Evolutionary conservation across 2,888 invertebrate species (phyloP).

Genomic region (Philonicus albiceps): DNA sequence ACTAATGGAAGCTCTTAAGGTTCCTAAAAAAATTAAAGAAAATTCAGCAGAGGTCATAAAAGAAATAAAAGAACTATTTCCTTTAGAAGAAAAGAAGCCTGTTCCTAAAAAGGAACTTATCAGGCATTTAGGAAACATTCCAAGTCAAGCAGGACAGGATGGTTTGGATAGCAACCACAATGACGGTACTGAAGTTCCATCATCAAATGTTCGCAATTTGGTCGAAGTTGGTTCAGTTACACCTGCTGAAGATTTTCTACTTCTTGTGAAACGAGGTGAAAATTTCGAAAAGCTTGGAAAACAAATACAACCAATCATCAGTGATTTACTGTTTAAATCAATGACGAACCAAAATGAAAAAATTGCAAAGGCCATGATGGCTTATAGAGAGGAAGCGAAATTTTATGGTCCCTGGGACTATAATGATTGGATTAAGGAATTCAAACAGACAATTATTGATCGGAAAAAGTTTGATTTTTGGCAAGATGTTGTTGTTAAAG

Average conservation of each 20-base stretch:
- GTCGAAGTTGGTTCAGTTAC: constrained; percentile 67
- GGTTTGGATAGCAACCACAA: constrained; percentile 33
- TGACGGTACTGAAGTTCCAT: constrained; percentile 20
- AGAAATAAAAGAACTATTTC: constrained; percentile 65
- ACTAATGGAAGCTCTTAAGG: constrained; percentile 65
- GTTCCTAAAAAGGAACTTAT: constrained; percentile 56
- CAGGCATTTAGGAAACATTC: constrained; percentile 50
- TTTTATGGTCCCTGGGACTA: constrained; percentile 56
- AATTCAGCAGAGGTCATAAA: constrained; percentile 64
- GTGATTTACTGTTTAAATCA: constrained; percentile 55
- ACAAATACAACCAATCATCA: constrained; percentile 57
- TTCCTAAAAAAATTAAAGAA: constrained; percentile 65
- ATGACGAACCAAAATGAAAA: constrained; percentile 54
- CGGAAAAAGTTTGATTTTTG: constrained; percentile 56
- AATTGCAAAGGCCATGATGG: constrained; percentile 53
- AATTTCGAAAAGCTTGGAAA: constrained; percentile 55
- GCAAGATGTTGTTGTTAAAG: constrained; percentile 55
- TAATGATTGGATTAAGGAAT: constrained; percentile 58
- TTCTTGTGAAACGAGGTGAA: constrained; percentile 62
- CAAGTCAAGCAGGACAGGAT: constrained; percentile 51
- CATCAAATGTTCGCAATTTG: constrained; percentile 25
- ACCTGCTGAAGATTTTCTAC: constrained; percentile 70
- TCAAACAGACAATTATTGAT: constrained; percentile 56
- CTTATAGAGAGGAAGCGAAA: constrained; percentile 62
- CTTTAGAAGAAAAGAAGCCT: constrained; percentile 63